Evolutionary conservation across 2,113 vertebrate species (phyloP), one percentile per base, ranked within the genome.

Genomic region (Carollia perspicillata): DNA sequence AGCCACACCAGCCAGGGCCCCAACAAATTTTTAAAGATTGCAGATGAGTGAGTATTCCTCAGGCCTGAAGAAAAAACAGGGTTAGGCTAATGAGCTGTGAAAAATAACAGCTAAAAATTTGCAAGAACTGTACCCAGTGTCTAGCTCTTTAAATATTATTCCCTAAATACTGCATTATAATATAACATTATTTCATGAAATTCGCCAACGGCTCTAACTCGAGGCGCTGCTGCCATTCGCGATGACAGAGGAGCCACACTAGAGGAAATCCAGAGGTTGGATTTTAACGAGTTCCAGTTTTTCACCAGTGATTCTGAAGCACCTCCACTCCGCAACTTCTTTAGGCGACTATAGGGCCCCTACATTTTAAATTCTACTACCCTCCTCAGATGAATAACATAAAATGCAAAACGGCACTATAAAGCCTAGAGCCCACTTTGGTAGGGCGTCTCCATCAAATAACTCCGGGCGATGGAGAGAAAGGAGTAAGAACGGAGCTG

Each of bases 11-110:
- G n/a, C n/a, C n/a, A n/a, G n/a, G n/a, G 95, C 75, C 28, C 37
- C 49, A 94, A 92, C 93, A 90, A 63, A 94, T 84, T 68, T 55
- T 74, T 71, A 90, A 89, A 89, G 77, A 89, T 85, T 93, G 63
- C 63, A 26, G 69, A 81, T 88, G 72, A 93, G 17, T 87, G 60
- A 69, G 84, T 97, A 40, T 94, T 90, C 80, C 35, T 95, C 77
- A 95, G 93, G 90, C 40, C 81, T 97, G 96, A 94, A 30, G 84
- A 92, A 90, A 94, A 96, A 92, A 47, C 17, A 84, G 79, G 87
- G 65, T 60, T 78, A 84, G 74, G 75, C 30, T 35, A 89, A 68
- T 23, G 84, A 91, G 20, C 28, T 23, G 33, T 44, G 35, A 75
- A 22, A 23, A 33, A 17, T 69, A 75, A 71, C 6, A 35, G 18